These are phyloP conservation scores for Myzus persicae DNA, from an alignment of 1,140 invertebrate species.

Conservation along the genomic window DNA sequence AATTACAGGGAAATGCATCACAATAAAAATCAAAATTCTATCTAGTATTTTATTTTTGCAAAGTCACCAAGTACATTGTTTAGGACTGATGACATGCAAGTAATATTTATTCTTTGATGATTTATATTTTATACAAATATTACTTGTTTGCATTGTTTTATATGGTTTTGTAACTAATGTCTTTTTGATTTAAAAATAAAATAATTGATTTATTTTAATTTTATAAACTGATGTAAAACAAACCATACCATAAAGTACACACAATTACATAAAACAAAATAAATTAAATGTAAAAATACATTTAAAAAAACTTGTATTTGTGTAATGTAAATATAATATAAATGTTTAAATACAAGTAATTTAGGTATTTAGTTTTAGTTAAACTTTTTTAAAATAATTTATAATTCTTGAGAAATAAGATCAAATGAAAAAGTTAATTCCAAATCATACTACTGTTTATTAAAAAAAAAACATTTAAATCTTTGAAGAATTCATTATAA, in stretches of 20 bases:
- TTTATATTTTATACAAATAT: constrained; percentile 14
- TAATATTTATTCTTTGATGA: constrained; percentile 3
- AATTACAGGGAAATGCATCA: not conserved
- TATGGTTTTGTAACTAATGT: not conserved
- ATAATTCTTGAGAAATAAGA: not conserved
- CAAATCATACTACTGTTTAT: not conserved
- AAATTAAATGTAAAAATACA: not conserved
- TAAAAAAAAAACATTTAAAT: not conserved
- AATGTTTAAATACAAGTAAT: not conserved
- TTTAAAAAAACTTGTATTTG: not conserved
- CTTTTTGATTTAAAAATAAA: not conserved
- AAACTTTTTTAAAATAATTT: not conserved
- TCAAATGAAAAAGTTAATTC: not conserved
- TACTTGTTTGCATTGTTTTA: not conserved
- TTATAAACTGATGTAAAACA: not conserved
- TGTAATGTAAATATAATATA: not conserved
- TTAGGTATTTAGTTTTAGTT: not conserved
- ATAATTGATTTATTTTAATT: not conserved
- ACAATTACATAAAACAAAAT: too few species aligned
- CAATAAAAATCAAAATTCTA: not conserved
- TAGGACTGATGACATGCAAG: not conserved
- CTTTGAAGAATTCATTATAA: not conserved
- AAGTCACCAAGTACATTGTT: not conserved
- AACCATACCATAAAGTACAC: not conserved
- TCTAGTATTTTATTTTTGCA: not conserved